phyloP scores from a whole-genome alignment of 2,113 vertebrate species.

The Tenebrosternarchus preto region DNA sequence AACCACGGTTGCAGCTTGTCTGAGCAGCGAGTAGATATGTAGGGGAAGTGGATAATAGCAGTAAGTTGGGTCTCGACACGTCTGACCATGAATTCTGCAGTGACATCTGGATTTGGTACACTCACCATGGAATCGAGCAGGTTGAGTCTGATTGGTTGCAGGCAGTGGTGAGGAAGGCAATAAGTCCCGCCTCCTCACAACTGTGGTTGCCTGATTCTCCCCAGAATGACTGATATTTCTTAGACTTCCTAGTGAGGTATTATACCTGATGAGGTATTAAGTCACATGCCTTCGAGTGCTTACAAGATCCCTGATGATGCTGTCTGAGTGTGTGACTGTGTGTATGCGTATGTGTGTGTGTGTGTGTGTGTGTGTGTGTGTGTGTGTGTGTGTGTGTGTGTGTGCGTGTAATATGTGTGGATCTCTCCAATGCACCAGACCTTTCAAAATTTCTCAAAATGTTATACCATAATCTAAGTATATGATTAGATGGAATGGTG shows the following conservation, averaged over 20 bases:
- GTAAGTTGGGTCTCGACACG: not conserved
- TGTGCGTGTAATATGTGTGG: too few species aligned
- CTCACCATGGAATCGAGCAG: not conserved
- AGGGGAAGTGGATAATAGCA: slow-evolving; percentile 8
- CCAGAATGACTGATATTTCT: not conserved
- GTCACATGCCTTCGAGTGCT: not conserved
- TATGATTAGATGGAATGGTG: slow-evolving; percentile 31
- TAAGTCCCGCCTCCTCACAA: slow-evolving; percentile 19
- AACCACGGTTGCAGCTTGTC: slow-evolving; percentile 7
- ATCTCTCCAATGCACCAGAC: slow-evolving; percentile 44
- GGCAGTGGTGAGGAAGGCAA: not conserved
- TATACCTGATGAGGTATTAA: not conserved
- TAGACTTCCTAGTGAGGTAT: too few species aligned
- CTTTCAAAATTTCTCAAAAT: slow-evolving; percentile 20
- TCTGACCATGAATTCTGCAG: not conserved
- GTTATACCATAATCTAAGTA: slow-evolving; percentile 32
- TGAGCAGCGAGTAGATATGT: slow-evolving; percentile 6
- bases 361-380: slow-evolving; percentile 43
- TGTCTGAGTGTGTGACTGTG: not conserved
- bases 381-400: too few species aligned
- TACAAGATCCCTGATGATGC: not conserved
- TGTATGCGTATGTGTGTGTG: not conserved
- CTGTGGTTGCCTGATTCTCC: slow-evolving; percentile 4
- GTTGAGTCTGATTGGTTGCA: not conserved
- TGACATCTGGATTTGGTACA: slow-evolving; percentile 30